Evolutionary conservation across 2,888 invertebrate species (phyloP), one percentile per base, ranked within the genome.

Genomic region (Phengaris arion): DNA sequence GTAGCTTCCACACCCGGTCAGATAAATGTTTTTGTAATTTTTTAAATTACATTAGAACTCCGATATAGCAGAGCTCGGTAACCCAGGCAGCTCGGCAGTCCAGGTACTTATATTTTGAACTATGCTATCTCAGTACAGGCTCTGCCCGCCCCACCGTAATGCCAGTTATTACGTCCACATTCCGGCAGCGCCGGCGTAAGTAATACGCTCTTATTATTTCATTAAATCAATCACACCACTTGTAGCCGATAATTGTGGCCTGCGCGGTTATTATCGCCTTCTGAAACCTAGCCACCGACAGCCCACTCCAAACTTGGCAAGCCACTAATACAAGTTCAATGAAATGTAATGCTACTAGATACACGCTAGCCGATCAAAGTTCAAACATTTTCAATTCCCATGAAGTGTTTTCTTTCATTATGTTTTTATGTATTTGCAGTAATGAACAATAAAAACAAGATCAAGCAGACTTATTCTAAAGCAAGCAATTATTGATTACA

Each of bases 151-250:
- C 10, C 35, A 35, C 35, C 15, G 12, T 70, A 70, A 70, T 70
- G 51, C 15, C 70, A 12, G 70, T 70, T 51, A 70, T 70, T 51
- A 70, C 9, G 12, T 48, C 48, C 12, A 64, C 64, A 64, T 64
- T 64, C 70, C 51, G 70, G 12, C 51, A 51, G 51, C 51, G 70
- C 69, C 48, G 15, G 3, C 8, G 69, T n/a, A 0, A 48, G 51
- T 70, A 70, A 70, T 70, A 70, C 51, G 69, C 69, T 48, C 70
- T 70, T 70, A 48, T 70, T 70, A 70, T 70, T 70, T 51, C 48
- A 70, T 70, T 70, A 70, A 70, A 70, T 70, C 70, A 70, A 51
- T 70, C 70, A 70, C 22, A 15, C 51, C 70, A 70, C 51, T 51
- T 10, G 48, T n/a, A 5, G 22, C 64, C 64, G 70, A 15, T 70